Base-by-base conservation (phyloP, 2,888 invertebrate genomes). In the Xestia sexstrigata region DNA sequence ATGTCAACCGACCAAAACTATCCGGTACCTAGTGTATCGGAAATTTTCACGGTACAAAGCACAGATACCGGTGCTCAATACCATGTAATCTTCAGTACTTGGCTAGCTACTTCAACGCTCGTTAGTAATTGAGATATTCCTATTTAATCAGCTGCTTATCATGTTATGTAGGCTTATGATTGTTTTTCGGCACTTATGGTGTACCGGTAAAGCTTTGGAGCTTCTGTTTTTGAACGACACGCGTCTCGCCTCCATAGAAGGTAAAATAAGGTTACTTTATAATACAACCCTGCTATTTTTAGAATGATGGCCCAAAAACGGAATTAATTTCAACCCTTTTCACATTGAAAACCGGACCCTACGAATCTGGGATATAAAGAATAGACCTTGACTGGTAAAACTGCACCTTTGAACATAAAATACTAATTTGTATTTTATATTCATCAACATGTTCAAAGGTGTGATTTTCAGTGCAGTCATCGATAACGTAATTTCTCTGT, bases 21-120 rank as follows among this genome's bases (percentile, higher is more conserved):
- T 93, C 90, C 87, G 77, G 76, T 81, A 85, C 85, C 90, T 90
- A 93, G 91, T 93, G 92, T 93, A 92, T 93, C 87, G 94, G 94
- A 94, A 94, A 95, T 92, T 93, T 94, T 93, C 93, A 94, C 92
- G 90, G 90, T 84, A 89, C 89, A 85, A 83, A 90, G 78, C 78
- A 84, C 90, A 88, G 89, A 91, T 92, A 90, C 83, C 85, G 81
- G 70, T 84, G 70, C 49, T 82, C 76, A 85, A 80, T 68, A 85
- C 65, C 76, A 72, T 83, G 73, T 79, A 82, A 82, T 84, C 76
- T 76, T 76, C 74, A 62, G 68, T 82, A 73, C 68, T 76, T 66
- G 62, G 58, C 8, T 39, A 62, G 26, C 45, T 76, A 76, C 79
- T 78, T 70, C 45, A 58, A 70, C 42, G 42, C 69, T 79, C 49